A percentile compares a stretch with the other conserved stretches of the same genome.
These are phyloP conservation scores for Pseudomyrmex cubaensis DNA, from an alignment of 1,140 invertebrate genomes.

Conservation along the genomic window DNA sequence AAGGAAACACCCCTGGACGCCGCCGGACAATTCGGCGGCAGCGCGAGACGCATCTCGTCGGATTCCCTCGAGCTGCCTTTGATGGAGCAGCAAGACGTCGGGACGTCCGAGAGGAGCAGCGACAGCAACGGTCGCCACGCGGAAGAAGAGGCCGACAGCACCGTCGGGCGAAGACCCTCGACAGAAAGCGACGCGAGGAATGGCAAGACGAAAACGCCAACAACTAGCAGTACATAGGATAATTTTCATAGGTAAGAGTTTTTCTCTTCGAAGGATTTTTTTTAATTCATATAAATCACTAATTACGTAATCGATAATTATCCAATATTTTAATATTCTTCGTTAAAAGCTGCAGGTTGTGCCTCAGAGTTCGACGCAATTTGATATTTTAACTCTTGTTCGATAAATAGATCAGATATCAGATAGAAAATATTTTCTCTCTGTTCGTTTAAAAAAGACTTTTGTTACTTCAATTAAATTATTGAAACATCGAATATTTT, in stretches of 20 bases:
- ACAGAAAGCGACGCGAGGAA: slow-evolving; percentile 68
- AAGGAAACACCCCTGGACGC: slow-evolving; percentile 74
- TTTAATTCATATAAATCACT: too few relatives aligned
- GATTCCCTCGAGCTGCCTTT: slow-evolving; percentile 82
- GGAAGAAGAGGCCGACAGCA: slow-evolving; percentile 62
- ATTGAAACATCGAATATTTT: too few relatives aligned
- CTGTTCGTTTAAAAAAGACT: too few relatives aligned
- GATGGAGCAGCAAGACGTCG: slow-evolving; percentile 75
- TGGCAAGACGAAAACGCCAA: slow-evolving; percentile 70
- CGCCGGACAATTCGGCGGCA: slow-evolving; percentile 69
- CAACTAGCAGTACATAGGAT: slow-evolving; percentile 66
- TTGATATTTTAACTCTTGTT: too few relatives aligned
- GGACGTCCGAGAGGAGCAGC: slow-evolving; percentile 64
- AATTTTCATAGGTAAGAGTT: slow-evolving; percentile 59
- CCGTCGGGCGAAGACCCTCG: slow-evolving; percentile 54
- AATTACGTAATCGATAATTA: too few relatives aligned
- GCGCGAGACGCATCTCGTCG: slow-evolving; percentile 80
- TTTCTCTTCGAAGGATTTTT: too few relatives aligned
- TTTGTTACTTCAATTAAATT: too few relatives aligned
- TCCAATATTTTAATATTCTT: too few relatives aligned
- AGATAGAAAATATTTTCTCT: too few relatives aligned
- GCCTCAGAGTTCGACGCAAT: too few relatives aligned
- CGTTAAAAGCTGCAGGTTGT: too few relatives aligned
- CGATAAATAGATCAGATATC: too few relatives aligned
- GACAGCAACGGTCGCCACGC: slow-evolving; percentile 55